A percentile compares a stretch with the other conserved stretches of the same genome.
Evolutionary conservation across 2,113 vertebrate genomes (phyloP).

Genomic region (Euleptes europaea): DNA sequence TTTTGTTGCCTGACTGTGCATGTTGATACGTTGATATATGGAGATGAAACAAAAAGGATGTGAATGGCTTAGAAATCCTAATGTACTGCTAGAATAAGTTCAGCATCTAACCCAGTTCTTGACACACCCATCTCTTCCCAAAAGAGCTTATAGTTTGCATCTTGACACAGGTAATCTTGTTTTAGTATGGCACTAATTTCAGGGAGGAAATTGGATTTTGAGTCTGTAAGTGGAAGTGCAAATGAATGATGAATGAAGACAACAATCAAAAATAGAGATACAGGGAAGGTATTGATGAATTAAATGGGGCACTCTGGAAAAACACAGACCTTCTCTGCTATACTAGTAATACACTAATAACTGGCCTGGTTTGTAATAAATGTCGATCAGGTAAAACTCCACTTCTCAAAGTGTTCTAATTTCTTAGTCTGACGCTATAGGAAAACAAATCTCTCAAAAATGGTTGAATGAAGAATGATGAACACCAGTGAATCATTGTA

Average conservation of each 20-base stretch:
- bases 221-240: constrained; percentile 48
- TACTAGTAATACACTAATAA: constrained; percentile 8
- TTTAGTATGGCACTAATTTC: constrained; percentile 24
- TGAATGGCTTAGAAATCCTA: background rate
- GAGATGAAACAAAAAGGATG: background rate
- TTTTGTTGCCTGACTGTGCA: background rate
- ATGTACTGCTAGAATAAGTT: constrained; percentile 15
- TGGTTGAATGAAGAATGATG: background rate
- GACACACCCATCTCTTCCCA: constrained; percentile 21
- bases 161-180: constrained; percentile 14
- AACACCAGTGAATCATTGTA: constrained; percentile 57
- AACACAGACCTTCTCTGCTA: constrained; percentile 35
- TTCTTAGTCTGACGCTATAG: background rate
- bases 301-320: background rate
- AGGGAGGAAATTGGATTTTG: constrained; percentile 66
- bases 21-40: background rate
- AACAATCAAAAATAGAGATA: constrained; percentile 24
- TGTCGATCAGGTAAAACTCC: constrained; percentile 15
- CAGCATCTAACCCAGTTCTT: constrained; percentile 26
- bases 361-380: constrained; percentile 38
- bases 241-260: constrained; percentile 62
- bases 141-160: constrained; percentile 29
- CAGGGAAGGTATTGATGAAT: constrained; percentile 4
- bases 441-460: background rate
- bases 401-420: constrained; percentile 13